Base-by-base conservation (phyloP, 2,113 vertebrate genomes). In the Leucopternis melanops region DNA sequence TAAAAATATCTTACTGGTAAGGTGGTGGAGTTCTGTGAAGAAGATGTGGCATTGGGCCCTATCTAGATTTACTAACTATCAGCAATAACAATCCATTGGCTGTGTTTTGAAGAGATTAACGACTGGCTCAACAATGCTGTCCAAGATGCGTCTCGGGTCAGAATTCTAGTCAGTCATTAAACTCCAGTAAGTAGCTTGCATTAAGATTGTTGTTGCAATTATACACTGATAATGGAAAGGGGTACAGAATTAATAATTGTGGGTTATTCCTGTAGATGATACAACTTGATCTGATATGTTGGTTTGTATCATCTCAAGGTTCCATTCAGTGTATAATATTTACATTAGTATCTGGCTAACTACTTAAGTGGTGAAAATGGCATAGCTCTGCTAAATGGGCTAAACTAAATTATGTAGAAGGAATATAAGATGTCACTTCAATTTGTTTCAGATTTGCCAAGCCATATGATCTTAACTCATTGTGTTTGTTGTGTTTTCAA, bases 261-360 rank as follows among this genome's bases (percentile, higher is more conserved):
- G 21, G 75, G 18, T 94, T 95, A 71, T 89, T 92, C 12, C 16
- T 49, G 83, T 86, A 19, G 82, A 81, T 96, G 93, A 79, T 96
- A 70, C 58, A 96, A 45, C 82, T 92, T 81, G 55, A 66, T 81
- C 16, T 83, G 54, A 13, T 86, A 17, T 8, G 45, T 78, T 74
- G 26, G 10, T 67, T 95, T 97, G 63, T 96, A 92, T 95, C 94
- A 94, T 89, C 42, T 97, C 78, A 94, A 55, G 65, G 70, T 96
- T 94, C 94, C 73, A 8, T 98, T 98, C 95, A 94, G 97, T 97
- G 97, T 98, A 97, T 98, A 97, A 97, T 96, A 81, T 47, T 81
- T 93, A 88, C 52, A 59, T 77, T 80, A 36, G 7, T 81, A 90
- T 96, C 71, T 93, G 45, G 61, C 95, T 98, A 96, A 97, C 67